Evolutionary conservation across 2,888 invertebrate species (phyloP), one percentile per base, ranked within the genome.

Genomic region (Danaus chrysippus): DNA sequence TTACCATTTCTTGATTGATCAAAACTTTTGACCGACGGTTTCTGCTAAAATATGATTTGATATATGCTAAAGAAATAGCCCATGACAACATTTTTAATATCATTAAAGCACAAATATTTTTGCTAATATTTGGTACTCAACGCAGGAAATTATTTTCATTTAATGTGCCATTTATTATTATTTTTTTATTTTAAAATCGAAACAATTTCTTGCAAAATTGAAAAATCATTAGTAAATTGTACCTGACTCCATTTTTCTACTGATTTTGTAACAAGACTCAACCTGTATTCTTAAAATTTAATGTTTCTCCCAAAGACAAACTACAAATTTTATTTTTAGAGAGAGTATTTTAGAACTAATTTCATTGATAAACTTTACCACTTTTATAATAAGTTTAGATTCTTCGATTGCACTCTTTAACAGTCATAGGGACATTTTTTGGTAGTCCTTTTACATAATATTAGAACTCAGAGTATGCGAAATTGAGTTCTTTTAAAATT

Each of bases 181-280:
- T 5, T 34, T 34, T 34, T 6, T 17, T 17, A 17, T 15, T 17
- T 17, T 17, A 49, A 49, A 49, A 46, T 3, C 1, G 17, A 15
- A 49, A 49, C 9, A 49, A 17, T 17, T 17, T 49, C 49, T 17
- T 49, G 10, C 17, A 17, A 10, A 46, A 13, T 13, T 70, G 70
- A 64, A 61, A 68, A 70, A 66, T 72, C 52, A 61, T 54, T 65
- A 64, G 65, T 55, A 62, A 72, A 70, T 75, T 78, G 81, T 82
- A 82, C 82, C 82, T 83, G 80, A 82, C 65, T 74, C 23, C 23
- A 10, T 70, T 71, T 15, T 34, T 61, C 17, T 13, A 59, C 63
- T 62, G 54, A 54, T 61, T 59, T 61, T 56, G 52, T 61, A 55
- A 46, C 44, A 55, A 59, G 64, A 61, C 66, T 66, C 64, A 63